Conservation (phyloP, 2,113 vertebrate genomes). For the Upupa epops region DNA sequence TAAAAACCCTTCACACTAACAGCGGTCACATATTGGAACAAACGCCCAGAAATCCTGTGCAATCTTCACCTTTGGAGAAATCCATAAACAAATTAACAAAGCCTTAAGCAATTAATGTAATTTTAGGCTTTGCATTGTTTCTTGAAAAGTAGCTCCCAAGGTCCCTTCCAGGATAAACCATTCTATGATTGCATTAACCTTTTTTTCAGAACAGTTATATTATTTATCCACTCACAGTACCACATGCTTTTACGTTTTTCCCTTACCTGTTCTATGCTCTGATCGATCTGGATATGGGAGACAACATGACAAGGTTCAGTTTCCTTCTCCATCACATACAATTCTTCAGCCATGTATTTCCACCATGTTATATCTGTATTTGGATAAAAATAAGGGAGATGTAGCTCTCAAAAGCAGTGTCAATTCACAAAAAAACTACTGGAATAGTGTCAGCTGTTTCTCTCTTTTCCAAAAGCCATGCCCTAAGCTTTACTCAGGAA, state of each 20-base stretch:
- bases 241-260: background rate
- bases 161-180: background rate
- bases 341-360: background rate
- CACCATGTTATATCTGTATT: background rate
- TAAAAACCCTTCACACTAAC: background rate
- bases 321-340: background rate
- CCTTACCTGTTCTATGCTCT: background rate
- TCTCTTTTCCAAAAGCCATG: background rate
- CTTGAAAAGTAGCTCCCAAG: background rate
- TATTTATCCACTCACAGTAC: background rate
- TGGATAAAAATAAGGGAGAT: background rate
- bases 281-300: background rate
- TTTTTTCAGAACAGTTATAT: background rate
- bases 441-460: background rate
- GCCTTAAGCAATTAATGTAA: background rate
- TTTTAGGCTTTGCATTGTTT: background rate
- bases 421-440: background rate
- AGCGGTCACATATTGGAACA: background rate
- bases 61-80: background rate
- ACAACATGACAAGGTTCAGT: background rate
- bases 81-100: background rate
- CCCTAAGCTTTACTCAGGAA: background rate
- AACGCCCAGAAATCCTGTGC: background rate
- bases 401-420: background rate
- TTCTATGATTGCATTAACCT: background rate